Conservation (phyloP, 1,140 invertebrate species). For the Anthonomus grandis region DNA sequence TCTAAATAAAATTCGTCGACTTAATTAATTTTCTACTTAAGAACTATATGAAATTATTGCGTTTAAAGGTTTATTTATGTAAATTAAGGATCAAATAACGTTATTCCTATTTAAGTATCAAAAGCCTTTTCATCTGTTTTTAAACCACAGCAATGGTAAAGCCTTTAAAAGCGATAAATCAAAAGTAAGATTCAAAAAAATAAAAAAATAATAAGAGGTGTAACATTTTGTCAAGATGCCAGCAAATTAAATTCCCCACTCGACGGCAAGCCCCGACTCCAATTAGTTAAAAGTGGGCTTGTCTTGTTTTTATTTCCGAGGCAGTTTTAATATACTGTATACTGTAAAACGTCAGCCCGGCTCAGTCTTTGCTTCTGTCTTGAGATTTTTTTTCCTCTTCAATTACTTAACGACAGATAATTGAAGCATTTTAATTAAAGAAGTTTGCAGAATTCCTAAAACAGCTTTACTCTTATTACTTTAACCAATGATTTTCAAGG, state of each 20-base stretch:
- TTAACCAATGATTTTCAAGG: no score
- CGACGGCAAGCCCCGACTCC: slow-evolving; percentile 3
- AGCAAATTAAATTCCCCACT: slow-evolving; percentile 17
- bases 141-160: not conserved
- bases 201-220: slow-evolving; percentile 10
- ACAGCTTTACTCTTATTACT: no score
- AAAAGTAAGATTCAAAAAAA: not conserved
- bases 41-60: not conserved
- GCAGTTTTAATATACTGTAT: not conserved
- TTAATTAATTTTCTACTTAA: no score
- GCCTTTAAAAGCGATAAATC: not conserved
- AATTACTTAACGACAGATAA: no score
- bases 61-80: slow-evolving; percentile 8
- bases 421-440: no score
- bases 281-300: slow-evolving; percentile 16
- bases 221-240: slow-evolving; percentile 10
- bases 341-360: no score
- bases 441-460: no score
- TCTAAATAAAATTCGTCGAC: no score
- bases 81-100: slow-evolving; percentile 17
- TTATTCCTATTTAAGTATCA: not conserved
- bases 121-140: not conserved
- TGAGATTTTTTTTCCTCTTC: no score
- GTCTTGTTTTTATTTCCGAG: slow-evolving; percentile 14
- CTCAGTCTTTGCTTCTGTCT: no score